Conservation (phyloP, 2,113 vertebrate genomes). For the Rhinolophus sinicus region DNA sequence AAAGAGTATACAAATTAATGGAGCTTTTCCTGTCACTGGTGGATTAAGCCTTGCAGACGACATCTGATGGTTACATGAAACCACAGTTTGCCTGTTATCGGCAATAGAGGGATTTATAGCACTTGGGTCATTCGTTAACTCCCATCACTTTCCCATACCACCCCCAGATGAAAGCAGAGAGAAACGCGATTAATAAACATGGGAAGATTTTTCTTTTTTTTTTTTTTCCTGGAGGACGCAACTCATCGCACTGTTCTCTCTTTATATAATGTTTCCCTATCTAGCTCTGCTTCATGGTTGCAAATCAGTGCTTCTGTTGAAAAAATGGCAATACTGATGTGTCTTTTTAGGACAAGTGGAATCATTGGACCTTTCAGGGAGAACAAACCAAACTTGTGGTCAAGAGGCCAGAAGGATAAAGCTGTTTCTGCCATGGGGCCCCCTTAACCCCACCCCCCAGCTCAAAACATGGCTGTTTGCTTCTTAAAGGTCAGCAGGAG, state of each 20-base stretch:
- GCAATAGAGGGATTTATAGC: slow-evolving; percentile 15
- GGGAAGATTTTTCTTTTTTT: background rate
- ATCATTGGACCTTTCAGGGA: background rate
- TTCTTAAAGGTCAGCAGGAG: background rate
- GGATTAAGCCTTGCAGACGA: slow-evolving; percentile 6
- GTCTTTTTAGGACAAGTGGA: background rate
- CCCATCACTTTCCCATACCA: slow-evolving; percentile 24
- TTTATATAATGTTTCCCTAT: background rate
- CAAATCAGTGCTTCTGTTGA: background rate
- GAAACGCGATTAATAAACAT: slow-evolving; percentile 40
- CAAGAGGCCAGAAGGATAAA: background rate
- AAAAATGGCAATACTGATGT: background rate
- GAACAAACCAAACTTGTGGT: background rate
- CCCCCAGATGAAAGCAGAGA: slow-evolving; percentile 34
- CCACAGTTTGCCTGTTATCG: background rate
- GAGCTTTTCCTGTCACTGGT: background rate
- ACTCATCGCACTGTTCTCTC: background rate
- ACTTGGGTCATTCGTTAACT: background rate
- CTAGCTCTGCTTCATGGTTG: background rate
- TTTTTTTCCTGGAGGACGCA: background rate
- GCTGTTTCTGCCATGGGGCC: background rate
- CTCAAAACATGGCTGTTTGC: background rate
- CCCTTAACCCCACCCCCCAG: background rate
- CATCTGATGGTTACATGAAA: slow-evolving; percentile 21
- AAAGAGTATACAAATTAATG: slow-evolving; percentile 44